Conservation (phyloP, 2,113 vertebrate species). For the Vireo altiloquus region DNA sequence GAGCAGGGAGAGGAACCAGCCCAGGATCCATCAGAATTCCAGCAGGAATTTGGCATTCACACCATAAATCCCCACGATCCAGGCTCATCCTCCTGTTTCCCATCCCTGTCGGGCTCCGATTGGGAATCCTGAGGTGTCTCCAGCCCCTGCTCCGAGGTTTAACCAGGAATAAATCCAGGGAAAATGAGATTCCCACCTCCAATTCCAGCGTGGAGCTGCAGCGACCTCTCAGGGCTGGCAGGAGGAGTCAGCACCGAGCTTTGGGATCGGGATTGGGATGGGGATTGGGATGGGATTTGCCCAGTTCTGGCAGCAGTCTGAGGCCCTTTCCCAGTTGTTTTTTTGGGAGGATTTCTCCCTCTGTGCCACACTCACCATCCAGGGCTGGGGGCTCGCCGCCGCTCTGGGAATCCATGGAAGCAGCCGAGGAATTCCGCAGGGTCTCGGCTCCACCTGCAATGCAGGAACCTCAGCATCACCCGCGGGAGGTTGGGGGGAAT, state of each 20-base stretch:
- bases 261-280: neutral
- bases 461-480: neutral
- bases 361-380: constrained; percentile 70
- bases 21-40: neutral
- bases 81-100: neutral
- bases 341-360: neutral
- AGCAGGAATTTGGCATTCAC: neutral
- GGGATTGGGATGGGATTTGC: neutral
- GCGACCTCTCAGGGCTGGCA: neutral
- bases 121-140: neutral
- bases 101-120: neutral
- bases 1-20: neutral
- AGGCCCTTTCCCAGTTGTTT: neutral
- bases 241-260: neutral
- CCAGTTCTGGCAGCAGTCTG: rapidly evolving
- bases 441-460: neutral
- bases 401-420: constrained; percentile 76
- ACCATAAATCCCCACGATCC: rapidly evolving
- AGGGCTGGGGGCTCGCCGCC: constrained; percentile 74
- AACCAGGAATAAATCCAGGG: neutral
- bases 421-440: constrained; percentile 58
- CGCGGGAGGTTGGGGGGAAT: rapidly evolving
- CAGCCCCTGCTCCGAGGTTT: rapidly evolving
- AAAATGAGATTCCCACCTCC: neutral
- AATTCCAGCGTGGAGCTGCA: neutral